phyloP scores from a whole-genome alignment of 2,113 vertebrate genomes.

The Mastomys natalensis region DNA sequence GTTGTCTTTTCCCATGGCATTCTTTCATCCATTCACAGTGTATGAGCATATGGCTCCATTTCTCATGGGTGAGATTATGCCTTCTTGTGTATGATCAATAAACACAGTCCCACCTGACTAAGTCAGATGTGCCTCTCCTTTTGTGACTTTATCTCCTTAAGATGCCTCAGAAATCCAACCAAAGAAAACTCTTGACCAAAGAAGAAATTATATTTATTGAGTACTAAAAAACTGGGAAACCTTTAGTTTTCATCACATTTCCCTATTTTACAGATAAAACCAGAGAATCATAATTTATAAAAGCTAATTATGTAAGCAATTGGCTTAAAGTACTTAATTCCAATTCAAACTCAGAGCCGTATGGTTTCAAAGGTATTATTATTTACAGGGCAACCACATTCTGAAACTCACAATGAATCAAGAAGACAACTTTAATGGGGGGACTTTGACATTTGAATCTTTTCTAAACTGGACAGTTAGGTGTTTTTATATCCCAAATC shows the following conservation, averaged over 20 bases:
- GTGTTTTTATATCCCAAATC: background rate
- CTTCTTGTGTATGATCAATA: background rate
- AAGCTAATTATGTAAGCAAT: background rate
- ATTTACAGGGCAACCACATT: background rate
- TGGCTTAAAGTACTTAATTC: background rate
- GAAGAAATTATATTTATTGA: constrained; percentile 3
- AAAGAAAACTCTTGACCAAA: background rate
- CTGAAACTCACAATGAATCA: background rate
- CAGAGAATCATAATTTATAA: background rate
- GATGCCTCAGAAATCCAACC: background rate
- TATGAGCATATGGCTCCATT: background rate
- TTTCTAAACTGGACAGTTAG: constrained; percentile 11
- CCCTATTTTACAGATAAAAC: background rate
- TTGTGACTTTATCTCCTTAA: background rate
- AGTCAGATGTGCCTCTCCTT: background rate
- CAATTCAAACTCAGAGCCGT: background rate
- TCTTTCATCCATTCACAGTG: background rate
- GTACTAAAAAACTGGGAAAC: background rate
- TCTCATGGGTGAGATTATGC: background rate
- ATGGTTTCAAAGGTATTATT: background rate
- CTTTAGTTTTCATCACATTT: background rate
- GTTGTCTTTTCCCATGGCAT: background rate
- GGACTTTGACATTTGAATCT: background rate
- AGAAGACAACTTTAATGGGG: background rate
- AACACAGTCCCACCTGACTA: background rate